Percentiles rank a stretch among this genome's conserved stretches.
Conservation (phyloP, 2,888 invertebrate genomes). For the Harpagoxenus sublaevis region DNA sequence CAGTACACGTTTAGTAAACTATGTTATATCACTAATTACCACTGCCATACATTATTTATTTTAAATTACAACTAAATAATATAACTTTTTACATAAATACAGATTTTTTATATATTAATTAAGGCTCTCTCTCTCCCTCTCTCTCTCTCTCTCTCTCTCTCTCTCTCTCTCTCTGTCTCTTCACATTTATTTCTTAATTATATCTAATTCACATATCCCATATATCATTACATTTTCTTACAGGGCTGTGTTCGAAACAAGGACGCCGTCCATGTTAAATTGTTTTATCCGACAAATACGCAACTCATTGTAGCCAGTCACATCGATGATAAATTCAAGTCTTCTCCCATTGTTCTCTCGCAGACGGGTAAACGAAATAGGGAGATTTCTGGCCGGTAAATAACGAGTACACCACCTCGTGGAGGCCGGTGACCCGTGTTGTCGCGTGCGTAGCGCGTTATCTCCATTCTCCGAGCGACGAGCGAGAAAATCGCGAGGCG, state of each 20-base stretch:
- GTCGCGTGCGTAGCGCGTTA: slow-evolving; percentile 68
- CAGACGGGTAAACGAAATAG: slow-evolving; percentile 25
- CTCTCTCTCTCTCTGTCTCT: background rate
- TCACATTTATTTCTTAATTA: background rate
- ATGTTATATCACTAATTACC: background rate
- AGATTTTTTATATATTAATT: background rate
- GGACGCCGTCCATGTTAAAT: slow-evolving; percentile 53
- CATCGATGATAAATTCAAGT: slow-evolving; percentile 63
- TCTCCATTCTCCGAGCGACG: slow-evolving; percentile 50
- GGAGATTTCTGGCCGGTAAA: slow-evolving; percentile 60
- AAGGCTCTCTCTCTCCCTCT: background rate
- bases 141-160: background rate
- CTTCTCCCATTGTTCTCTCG: slow-evolving; percentile 51
- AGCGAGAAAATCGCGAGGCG: slow-evolving; percentile 65
- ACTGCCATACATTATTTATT: background rate
- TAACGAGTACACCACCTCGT: slow-evolving; percentile 62
- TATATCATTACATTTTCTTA: background rate
- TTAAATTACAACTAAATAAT: background rate
- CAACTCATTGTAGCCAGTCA: slow-evolving; percentile 33
- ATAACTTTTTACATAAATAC: background rate
- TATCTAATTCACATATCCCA: background rate
- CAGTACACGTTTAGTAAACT: background rate
- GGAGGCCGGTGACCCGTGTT: slow-evolving; percentile 69
- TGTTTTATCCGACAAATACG: slow-evolving; percentile 31
- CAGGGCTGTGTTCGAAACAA: background rate